Conservation (phyloP, 2,113 vertebrate genomes). For the Puffinus mauretanicus region DNA sequence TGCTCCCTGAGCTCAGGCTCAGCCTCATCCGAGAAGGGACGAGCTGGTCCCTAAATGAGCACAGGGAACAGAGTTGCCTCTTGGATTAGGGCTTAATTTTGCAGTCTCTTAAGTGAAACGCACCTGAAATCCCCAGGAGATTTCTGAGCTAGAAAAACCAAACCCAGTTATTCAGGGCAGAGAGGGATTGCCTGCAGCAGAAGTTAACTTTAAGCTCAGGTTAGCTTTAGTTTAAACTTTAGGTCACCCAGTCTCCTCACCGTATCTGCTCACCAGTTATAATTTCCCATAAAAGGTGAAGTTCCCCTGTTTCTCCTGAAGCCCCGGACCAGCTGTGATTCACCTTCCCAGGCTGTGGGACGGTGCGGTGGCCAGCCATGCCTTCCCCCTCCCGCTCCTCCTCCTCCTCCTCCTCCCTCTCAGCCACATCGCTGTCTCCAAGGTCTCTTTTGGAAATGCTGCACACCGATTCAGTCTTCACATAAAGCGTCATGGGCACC, state of each 20-base stretch:
- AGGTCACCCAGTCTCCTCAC: background rate
- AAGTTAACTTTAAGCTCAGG: accelerated
- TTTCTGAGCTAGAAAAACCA: accelerated
- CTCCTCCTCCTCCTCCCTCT: background rate
- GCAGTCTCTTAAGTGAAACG: background rate
- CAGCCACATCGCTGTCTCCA: background rate
- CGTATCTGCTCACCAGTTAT: accelerated
- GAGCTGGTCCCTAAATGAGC: background rate
- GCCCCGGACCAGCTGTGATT: background rate
- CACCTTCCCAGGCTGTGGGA: background rate
- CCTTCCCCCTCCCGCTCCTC: background rate
- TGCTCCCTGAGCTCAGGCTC: accelerated
- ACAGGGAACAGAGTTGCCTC: background rate
- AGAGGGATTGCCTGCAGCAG: no score
- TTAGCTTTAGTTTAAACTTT: background rate
- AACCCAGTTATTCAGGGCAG: accelerated
- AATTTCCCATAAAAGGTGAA: background rate
- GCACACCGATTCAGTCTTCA: background rate
- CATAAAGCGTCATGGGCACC: background rate
- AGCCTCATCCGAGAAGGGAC: background rate
- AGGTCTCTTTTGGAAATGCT: background rate
- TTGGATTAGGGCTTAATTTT: background rate
- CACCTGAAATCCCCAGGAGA: background rate
- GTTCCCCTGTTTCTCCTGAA: background rate
- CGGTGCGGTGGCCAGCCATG: background rate